phyloP scores from a whole-genome alignment of 2,113 vertebrate species.

The Hydropotes inermis region DNA sequence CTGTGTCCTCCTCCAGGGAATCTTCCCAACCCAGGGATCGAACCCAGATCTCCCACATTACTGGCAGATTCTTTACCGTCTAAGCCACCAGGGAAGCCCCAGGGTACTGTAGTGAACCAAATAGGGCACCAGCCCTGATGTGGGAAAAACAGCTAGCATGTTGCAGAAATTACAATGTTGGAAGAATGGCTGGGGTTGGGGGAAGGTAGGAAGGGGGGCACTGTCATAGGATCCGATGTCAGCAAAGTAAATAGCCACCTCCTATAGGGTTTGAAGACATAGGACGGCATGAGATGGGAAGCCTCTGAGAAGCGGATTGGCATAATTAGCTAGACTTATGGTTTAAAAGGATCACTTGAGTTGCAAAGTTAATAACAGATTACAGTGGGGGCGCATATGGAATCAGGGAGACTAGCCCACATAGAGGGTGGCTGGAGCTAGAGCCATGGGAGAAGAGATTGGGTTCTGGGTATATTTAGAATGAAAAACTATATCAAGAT shows the following conservation, averaged over 20 bases:
- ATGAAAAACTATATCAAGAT: not conserved
- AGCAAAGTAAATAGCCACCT: not conserved
- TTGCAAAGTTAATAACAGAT: not conserved
- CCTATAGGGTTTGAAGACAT: not conserved
- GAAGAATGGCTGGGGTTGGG: not conserved
- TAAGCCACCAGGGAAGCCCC: not conserved
- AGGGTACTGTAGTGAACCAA: not conserved
- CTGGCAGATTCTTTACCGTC: accelerated
- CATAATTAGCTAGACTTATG: not conserved
- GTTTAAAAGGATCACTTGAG: not conserved
- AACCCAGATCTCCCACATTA: not conserved
- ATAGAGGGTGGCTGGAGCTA: not conserved
- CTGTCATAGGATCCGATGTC: not conserved
- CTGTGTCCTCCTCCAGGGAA: not conserved
- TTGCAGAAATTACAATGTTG: not conserved
- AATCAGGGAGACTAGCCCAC: not conserved
- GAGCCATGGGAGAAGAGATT: not conserved
- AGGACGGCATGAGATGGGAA: not conserved
- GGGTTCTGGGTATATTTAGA: not conserved
- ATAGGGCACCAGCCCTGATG: not conserved
- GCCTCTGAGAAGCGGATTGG: not conserved
- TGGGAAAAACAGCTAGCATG: not conserved
- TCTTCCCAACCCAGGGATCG: not conserved
- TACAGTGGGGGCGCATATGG: not conserved
- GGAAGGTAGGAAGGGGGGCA: not conserved